Base-by-base conservation (phyloP, 2,797 vertebrate species). In the Margarornis squamiger region DNA sequence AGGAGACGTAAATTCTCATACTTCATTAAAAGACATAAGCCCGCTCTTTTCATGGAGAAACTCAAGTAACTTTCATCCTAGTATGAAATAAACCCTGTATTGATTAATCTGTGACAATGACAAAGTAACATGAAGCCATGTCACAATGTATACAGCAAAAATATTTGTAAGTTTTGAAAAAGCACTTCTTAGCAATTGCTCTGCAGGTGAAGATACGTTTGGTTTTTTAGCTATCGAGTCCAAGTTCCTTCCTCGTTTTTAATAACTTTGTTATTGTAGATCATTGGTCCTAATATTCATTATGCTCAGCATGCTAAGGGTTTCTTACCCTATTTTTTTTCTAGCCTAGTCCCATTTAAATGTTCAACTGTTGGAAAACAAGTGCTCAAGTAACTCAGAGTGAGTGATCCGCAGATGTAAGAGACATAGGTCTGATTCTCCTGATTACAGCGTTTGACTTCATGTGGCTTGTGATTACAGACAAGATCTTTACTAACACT, bases 11-110 rank as follows among this genome's bases (percentile, higher is more conserved):
- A 82, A 43, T 65, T 85, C n/a, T 91, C 27, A 54, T 65, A 27
- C 45, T 92, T 75, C 5, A 59, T 83, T 91, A 63, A 6, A n/a
- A 88, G 83, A 82, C 41, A 67, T 20, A 63, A 72, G 34, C 3
- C 6, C 57, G 22, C 7, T 95, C n/a, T 63, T 91, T 91, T 87
- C 34, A 5, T 41, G 58, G 62, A 93, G 78, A 74, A 93, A 32
- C 57, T 93, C 41, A 70, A 75, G 26, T 92, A 76, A 75, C 93
- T 94, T 91, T 57, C 71, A 76, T 75, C 41, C 62, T 62, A 34
- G 24, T 89, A 48, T 93, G 95, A 96, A 96, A 95, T 83, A 95
- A 93, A 70, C 21, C 15, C 30, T 55, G 29, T 41, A 18, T 49
- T 87, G 80, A 92, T 92, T 91, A 88, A 91, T 92, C 85, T 88